These are phyloP conservation scores for Xylophagus ater DNA, from an alignment of 2,888 invertebrate species.

Conservation along the genomic window DNA sequence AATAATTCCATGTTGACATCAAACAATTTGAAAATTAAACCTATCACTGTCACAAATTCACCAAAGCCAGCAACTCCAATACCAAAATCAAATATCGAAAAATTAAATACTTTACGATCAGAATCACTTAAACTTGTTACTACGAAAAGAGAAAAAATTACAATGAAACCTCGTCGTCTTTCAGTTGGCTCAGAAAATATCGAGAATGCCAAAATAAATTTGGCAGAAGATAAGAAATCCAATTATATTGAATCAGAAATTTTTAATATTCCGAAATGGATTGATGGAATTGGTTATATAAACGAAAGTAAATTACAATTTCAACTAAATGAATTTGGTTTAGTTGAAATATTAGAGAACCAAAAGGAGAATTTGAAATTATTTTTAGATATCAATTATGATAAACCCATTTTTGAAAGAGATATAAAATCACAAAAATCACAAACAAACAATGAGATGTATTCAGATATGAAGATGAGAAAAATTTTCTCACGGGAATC, in stretches of 20 bases:
- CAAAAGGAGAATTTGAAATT: too few species aligned
- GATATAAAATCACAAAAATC: slow-evolving; percentile 21
- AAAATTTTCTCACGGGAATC: slow-evolving; percentile 76
- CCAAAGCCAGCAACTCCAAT: slow-evolving; percentile 10
- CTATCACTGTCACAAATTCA: slow-evolving; percentile 10
- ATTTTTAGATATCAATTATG: slow-evolving; percentile 40
- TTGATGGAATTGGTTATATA: slow-evolving; percentile 55
- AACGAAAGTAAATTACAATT: slow-evolving; percentile 62
- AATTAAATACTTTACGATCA: slow-evolving; percentile 8
- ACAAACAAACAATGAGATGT: too few species aligned
- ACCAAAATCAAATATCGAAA: too few species aligned
- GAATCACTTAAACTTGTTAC: slow-evolving; percentile 13
- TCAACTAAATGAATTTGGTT: slow-evolving; percentile 71
- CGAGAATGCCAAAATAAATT: slow-evolving; percentile 36
- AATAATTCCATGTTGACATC: slow-evolving; percentile 6
- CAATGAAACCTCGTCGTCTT: slow-evolving; percentile 23
- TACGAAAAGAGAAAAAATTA: slow-evolving; percentile 23
- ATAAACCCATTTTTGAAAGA: slow-evolving; percentile 40
- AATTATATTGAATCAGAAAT: slow-evolving; percentile 34
- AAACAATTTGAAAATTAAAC: slow-evolving; percentile 12
- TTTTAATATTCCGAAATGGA: slow-evolving; percentile 57
- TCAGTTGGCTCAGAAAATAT: slow-evolving; percentile 21
- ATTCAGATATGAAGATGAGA: slow-evolving; percentile 18
- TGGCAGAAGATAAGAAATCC: not conserved
- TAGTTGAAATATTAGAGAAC: slow-evolving; percentile 75